Conservation (phyloP, 2,113 vertebrate species). For the Strix aluco region DNA sequence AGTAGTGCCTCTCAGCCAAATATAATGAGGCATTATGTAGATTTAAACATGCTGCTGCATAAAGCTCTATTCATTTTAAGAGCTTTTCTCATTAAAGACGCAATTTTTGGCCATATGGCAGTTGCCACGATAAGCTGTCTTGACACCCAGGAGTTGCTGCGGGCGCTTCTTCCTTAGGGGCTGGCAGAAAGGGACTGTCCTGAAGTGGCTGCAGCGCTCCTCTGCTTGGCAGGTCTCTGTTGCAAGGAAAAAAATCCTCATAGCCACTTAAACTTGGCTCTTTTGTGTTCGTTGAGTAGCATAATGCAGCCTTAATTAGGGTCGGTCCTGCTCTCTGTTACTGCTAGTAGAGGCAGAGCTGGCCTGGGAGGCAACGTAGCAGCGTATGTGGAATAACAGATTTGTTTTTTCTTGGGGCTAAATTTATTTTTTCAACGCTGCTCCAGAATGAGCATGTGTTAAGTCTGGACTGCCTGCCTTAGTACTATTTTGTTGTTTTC, state of each 20-base stretch:
- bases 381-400: not conserved
- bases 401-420: not conserved
- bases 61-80: not conserved
- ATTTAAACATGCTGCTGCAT: constrained; percentile 21
- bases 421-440: not conserved
- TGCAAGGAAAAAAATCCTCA: not conserved
- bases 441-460: not conserved
- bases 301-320: not conserved
- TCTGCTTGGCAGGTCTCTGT: not conserved
- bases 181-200: not conserved
- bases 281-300: not conserved
- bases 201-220: not conserved
- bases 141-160: not conserved
- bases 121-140: not conserved
- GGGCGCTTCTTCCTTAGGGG: not conserved
- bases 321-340: not conserved
- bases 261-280: not conserved
- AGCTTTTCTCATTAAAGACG: not conserved
- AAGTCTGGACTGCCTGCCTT: not conserved
- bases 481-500: not conserved
- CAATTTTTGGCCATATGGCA: not conserved
- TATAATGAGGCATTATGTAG: not conserved
- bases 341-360: not conserved
- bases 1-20: not conserved
- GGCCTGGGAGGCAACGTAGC: not conserved